A percentile compares a stretch with the other conserved stretches of the same genome.
These are phyloP conservation scores for Desoria tigrina DNA, from an alignment of 2,888 invertebrate genomes.

Conservation along the genomic window DNA sequence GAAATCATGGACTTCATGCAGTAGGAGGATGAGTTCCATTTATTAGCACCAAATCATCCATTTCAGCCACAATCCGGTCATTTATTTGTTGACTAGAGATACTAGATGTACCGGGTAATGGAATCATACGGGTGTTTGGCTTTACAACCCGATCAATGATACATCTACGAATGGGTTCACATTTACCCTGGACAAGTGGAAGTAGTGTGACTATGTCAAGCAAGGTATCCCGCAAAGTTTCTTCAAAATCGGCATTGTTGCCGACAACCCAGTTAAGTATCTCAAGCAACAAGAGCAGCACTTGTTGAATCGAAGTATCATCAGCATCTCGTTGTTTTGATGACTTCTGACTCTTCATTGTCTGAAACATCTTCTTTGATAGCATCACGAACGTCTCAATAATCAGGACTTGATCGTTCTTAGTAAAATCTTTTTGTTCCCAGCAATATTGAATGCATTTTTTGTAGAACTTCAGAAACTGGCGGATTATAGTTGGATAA, in stretches of 20 bases:
- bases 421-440: background rate
- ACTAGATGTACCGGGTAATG: background rate
- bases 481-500: background rate
- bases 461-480: slow-evolving; percentile 16
- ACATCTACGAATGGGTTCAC: slow-evolving; percentile 21
- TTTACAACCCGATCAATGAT: slow-evolving; percentile 12
- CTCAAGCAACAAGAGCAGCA: slow-evolving; percentile 16
- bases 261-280: slow-evolving; percentile 19
- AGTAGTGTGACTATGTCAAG: slow-evolving; percentile 3
- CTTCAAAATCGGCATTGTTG: slow-evolving; percentile 8
- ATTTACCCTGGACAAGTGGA: slow-evolving; percentile 6
- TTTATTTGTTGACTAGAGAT: background rate
- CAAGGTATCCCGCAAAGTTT: slow-evolving; percentile 11
- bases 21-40: too few species aligned
- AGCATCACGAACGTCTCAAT: background rate
- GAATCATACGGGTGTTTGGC: background rate
- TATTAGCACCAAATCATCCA: too few species aligned
- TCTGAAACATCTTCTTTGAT: background rate
- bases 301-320: slow-evolving; percentile 12
- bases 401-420: background rate
- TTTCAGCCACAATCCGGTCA: background rate
- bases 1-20: too few species aligned
- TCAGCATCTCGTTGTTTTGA: background rate
- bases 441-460: background rate
- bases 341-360: background rate